Evolutionary conservation across 1,140 invertebrate genomes (phyloP).

Genomic region (Penaeus vannamei): DNA sequence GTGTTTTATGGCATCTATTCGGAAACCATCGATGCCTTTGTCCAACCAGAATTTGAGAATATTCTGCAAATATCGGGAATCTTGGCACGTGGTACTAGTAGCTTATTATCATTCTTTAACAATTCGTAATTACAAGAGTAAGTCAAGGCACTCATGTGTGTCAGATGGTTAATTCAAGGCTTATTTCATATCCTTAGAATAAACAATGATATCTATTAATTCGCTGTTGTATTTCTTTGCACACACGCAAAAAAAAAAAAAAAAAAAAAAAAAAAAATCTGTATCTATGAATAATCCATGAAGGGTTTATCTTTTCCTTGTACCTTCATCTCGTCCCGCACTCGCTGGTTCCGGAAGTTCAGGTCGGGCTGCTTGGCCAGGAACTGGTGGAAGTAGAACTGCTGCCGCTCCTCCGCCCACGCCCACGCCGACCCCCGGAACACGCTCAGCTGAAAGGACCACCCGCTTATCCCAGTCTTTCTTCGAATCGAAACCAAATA

Average conservation of each 20-base stretch:
- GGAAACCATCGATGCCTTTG: constrained; percentile 73
- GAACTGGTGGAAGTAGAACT: constrained; percentile 85
- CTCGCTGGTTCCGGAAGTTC: constrained; percentile 77
- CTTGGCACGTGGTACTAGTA: background rate
- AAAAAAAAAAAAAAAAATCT: background rate
- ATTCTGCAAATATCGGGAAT: constrained; percentile 56
- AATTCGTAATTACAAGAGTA: background rate
- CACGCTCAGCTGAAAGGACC: constrained; percentile 21
- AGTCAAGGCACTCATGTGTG: background rate
- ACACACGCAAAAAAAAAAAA: too few species aligned
- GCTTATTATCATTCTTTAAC: too few species aligned
- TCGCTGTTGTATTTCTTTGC: too few species aligned
- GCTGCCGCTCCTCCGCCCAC: constrained; percentile 77
- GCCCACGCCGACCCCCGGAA: constrained; percentile 78
- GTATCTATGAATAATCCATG: background rate
- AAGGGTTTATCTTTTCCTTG: background rate
- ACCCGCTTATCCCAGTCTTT: too few species aligned
- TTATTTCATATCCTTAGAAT: too few species aligned
- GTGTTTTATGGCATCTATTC: constrained; percentile 79
- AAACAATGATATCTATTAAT: too few species aligned
- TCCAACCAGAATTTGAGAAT: constrained; percentile 73
- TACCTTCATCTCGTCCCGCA: constrained; percentile 57
- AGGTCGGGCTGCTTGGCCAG: constrained; percentile 81
- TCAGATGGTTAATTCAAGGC: too few species aligned
- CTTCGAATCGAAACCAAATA: too few species aligned